Evolutionary conservation across 2,888 invertebrate genomes (phyloP).

Genomic region (Philonicus albiceps): DNA sequence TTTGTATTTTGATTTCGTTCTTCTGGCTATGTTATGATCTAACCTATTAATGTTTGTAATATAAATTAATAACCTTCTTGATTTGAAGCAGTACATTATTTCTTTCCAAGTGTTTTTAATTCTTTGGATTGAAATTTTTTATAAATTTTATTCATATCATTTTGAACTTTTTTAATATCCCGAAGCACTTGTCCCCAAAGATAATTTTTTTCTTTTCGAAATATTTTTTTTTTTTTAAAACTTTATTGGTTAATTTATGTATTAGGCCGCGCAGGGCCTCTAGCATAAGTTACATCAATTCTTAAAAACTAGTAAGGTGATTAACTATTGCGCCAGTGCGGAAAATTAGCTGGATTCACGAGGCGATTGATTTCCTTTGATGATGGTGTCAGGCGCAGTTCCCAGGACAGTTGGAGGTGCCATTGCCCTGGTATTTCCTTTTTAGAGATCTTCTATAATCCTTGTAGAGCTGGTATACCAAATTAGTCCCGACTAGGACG

Average conservation of each 20-base stretch:
- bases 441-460: not conserved
- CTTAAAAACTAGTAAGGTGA: not conserved
- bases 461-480: not conserved
- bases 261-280: not conserved
- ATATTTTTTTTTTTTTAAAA: not conserved
- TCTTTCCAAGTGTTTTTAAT: too few species aligned
- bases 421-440: not conserved
- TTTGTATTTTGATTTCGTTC: too few species aligned
- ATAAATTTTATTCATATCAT: too few species aligned
- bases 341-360: not conserved
- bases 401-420: not conserved
- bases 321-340: not conserved
- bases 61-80: too few species aligned
- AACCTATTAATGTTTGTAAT: too few species aligned
- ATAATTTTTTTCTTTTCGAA: not conserved
- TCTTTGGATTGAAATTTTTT: too few species aligned
- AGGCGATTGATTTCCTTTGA: not conserved
- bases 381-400: not conserved
- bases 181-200: too few species aligned
- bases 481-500: not conserved
- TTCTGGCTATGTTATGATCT: too few species aligned
- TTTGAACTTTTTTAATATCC: too few species aligned
- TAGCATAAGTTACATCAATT: not conserved
- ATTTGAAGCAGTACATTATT: too few species aligned
- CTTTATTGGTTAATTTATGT: not conserved